phyloP scores from a whole-genome alignment of 2,888 invertebrate species.

The Perithous albicinctus region DNA sequence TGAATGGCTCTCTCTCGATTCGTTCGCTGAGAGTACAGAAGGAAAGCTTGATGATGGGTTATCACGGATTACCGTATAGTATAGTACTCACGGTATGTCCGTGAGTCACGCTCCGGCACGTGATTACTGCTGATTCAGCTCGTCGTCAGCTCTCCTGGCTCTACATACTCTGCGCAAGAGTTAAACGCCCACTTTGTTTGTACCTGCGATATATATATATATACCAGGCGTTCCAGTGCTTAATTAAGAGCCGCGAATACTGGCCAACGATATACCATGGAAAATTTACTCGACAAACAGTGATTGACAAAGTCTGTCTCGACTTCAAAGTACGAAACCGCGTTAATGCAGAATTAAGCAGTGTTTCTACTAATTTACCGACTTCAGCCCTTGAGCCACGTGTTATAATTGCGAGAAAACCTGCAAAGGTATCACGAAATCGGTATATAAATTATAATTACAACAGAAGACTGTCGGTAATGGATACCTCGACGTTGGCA shows the following conservation, averaged over 20 bases:
- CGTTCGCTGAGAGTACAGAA: conserved; percentile 16
- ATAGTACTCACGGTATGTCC: no score
- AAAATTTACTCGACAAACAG: conserved; percentile 17
- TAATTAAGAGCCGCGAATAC: conserved; percentile 39
- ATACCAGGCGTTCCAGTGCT: conserved; percentile 5
- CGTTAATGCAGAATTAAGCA: conserved; percentile 8
- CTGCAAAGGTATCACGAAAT: neutral
- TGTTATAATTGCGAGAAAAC: neutral
- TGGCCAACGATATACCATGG: neutral
- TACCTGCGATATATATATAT: conserved; percentile 31
- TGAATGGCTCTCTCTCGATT: conserved; percentile 23
- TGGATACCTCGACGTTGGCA: neutral
- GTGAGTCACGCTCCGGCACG: conserved; percentile 59
- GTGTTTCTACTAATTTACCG: neutral
- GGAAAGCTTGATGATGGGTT: conserved; percentile 30
- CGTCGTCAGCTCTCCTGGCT: conserved; percentile 13
- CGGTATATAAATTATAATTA: neutral
- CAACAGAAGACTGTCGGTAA: neutral
- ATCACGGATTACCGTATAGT: conserved; percentile 54
- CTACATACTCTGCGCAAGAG: conserved; percentile 9
- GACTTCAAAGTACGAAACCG: conserved; percentile 15
- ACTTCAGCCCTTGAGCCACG: conserved; percentile 8
- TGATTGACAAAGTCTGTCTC: neutral
- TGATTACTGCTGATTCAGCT: conserved; percentile 63
- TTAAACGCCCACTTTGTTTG: conserved; percentile 29